A percentile compares a stretch with the other conserved stretches of the same genome.
These are phyloP conservation scores for Corydoras sp. DNA, from an alignment of 2,113 vertebrate species.

Conservation along the genomic window DNA sequence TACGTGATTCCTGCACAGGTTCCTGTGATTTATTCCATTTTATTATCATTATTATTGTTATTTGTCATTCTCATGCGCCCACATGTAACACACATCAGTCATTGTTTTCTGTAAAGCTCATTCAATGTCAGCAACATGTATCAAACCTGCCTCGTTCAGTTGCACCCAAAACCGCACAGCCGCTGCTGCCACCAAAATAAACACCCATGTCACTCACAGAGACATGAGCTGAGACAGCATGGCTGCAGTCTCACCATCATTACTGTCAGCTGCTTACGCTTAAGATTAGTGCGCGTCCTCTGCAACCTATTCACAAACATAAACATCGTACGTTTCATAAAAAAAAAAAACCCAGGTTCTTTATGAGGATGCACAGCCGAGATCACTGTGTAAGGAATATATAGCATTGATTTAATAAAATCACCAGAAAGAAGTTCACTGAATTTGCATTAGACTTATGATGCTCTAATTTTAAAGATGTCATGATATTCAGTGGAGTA, in stretches of 20 bases:
- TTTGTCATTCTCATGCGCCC: too few relatives aligned
- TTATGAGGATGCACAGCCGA: neutral
- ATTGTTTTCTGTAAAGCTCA: neutral
- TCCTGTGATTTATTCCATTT: too few relatives aligned
- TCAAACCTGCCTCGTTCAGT: conserved; percentile 13
- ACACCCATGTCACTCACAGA: conserved; percentile 16
- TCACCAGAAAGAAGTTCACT: neutral
- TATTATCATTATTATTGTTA: too few relatives aligned
- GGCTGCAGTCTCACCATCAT: conserved; percentile 10
- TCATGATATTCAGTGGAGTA: conserved; percentile 55
- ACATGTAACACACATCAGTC: too few relatives aligned
- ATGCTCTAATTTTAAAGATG: neutral
- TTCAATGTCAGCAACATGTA: conserved; percentile 4
- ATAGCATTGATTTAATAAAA: too few relatives aligned
- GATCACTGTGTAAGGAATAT: too few relatives aligned
- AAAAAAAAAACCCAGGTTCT: neutral
- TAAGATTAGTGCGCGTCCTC: conserved; percentile 1
- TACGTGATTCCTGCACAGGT: too few relatives aligned
- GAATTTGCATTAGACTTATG: too few relatives aligned
- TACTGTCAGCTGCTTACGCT: conserved; percentile 13
- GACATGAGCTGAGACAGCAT: neutral
- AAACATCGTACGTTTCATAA: neutral
- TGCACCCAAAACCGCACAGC: conserved; percentile 12
- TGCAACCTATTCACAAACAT: neutral
- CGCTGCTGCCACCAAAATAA: conserved; percentile 3